Evolutionary conservation across 2,888 invertebrate species (phyloP).

Genomic region (Drosophila siamana): DNA sequence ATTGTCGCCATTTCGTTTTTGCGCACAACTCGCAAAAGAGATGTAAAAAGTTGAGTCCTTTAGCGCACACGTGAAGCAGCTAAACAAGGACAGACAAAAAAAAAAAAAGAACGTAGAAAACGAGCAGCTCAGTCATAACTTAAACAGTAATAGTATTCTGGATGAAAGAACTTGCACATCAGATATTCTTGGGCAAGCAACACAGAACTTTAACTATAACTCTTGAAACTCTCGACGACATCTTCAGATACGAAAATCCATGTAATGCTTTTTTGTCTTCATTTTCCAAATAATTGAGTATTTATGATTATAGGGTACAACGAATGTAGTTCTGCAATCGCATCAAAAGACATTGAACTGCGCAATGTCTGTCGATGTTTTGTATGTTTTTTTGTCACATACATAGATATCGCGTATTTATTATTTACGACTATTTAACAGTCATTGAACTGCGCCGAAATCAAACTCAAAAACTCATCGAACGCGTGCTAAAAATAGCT

Average conservation of each 20-base stretch:
- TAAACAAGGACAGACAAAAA: conserved; percentile 9
- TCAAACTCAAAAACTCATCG: conserved; percentile 30
- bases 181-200: conserved; percentile 8
- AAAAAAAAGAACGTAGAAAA: no score
- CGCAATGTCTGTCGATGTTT: conserved; percentile 10
- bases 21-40: not conserved
- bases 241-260: not conserved
- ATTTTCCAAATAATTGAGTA: not conserved
- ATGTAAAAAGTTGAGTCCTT: conserved; percentile 34
- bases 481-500: conserved; percentile 63
- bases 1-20: conserved; percentile 49
- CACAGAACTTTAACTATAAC: not conserved
- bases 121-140: conserved; percentile 7
- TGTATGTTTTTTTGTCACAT: conserved; percentile 10
- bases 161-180: not conserved
- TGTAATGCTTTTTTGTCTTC: not conserved
- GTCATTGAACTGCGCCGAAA: conserved; percentile 69
- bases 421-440: conserved; percentile 72
- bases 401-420: conserved; percentile 20
- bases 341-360: conserved; percentile 13
- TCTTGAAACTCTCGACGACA: not conserved
- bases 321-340: conserved; percentile 1
- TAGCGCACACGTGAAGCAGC: conserved; percentile 4
- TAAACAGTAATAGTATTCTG: conserved; percentile 1
- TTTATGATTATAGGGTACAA: conserved; percentile 6